phyloP scores from a whole-genome alignment of 1,140 invertebrate genomes.

The Drosophila lini region DNA sequence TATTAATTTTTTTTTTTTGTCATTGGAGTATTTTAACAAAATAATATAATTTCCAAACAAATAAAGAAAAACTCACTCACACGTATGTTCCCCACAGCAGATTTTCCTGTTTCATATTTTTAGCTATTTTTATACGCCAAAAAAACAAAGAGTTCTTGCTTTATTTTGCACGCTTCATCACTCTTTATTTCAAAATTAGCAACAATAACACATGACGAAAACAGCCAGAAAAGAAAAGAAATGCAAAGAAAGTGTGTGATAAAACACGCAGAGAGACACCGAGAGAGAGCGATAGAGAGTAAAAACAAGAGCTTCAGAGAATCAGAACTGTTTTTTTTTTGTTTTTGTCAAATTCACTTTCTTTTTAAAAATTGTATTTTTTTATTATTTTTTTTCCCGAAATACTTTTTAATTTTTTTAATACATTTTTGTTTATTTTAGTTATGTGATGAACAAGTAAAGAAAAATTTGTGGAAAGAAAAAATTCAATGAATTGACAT shows the following conservation, averaged over 20 bases:
- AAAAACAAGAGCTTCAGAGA: slow-evolving; percentile 22
- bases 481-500: not conserved
- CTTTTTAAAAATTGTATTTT: not conserved
- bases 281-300: not conserved
- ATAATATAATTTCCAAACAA: not conserved
- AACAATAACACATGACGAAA: slow-evolving; percentile 65
- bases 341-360: slow-evolving; percentile 10
- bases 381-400: not conserved
- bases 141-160: slow-evolving; percentile 1
- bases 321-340: slow-evolving; percentile 1
- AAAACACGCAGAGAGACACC: not conserved
- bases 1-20: not conserved
- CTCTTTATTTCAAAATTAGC: slow-evolving; percentile 68
- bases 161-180: slow-evolving; percentile 47
- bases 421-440: slow-evolving; percentile 5
- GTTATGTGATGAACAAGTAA: not conserved
- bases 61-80: not conserved
- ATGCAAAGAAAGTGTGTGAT: slow-evolving; percentile 66
- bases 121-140: slow-evolving; percentile 61
- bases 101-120: slow-evolving; percentile 31
- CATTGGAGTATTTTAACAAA: not conserved
- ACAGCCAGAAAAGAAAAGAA: slow-evolving; percentile 45
- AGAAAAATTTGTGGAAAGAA: not conserved
- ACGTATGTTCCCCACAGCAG: not conserved
- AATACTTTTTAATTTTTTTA: not conserved